phyloP scores from a whole-genome alignment of 2,797 vertebrate species.

The Poecilia picta region DNA sequence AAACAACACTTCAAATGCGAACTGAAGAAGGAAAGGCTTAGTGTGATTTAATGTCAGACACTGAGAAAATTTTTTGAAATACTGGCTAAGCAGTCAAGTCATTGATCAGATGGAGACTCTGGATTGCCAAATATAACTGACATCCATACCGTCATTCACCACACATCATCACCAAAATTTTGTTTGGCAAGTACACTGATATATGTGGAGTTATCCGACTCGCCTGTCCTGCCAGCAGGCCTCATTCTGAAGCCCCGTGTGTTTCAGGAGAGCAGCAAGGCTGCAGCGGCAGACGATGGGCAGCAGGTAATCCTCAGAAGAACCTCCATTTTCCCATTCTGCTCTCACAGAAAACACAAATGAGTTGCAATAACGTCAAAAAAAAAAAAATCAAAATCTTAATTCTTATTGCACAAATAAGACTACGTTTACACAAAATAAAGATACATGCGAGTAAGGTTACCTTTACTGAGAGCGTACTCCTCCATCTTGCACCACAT shows the following conservation, averaged over 20 bases:
- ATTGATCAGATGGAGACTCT: background rate
- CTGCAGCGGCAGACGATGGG: constrained; percentile 82
- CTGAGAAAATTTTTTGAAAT: background rate
- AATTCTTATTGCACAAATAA: constrained; percentile 8
- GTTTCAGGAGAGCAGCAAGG: constrained; percentile 84
- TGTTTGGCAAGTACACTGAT: background rate
- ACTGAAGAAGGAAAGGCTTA: background rate
- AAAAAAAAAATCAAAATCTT: constrained; percentile 5
- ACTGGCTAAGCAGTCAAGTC: background rate
- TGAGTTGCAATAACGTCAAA: constrained; percentile 14
- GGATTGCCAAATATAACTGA: background rate
- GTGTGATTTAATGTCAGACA: background rate
- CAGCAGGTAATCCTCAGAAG: constrained; percentile 76
- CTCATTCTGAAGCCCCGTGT: constrained; percentile 81
- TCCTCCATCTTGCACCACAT: constrained; percentile 85
- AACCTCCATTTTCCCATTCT: constrained; percentile 82
- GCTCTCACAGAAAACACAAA: constrained; percentile 42
- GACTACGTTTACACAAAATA: background rate
- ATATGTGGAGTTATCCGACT: constrained; percentile 24
- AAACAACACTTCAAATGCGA: background rate
- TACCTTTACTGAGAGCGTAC: constrained; percentile 79
- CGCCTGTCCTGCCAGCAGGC: constrained; percentile 81
- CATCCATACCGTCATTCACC: background rate
- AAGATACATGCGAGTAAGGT: constrained; percentile 21
- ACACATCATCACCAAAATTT: no score